Base-by-base conservation (phyloP, 2,113 vertebrate species). In the Leptocoma aspasia region DNA sequence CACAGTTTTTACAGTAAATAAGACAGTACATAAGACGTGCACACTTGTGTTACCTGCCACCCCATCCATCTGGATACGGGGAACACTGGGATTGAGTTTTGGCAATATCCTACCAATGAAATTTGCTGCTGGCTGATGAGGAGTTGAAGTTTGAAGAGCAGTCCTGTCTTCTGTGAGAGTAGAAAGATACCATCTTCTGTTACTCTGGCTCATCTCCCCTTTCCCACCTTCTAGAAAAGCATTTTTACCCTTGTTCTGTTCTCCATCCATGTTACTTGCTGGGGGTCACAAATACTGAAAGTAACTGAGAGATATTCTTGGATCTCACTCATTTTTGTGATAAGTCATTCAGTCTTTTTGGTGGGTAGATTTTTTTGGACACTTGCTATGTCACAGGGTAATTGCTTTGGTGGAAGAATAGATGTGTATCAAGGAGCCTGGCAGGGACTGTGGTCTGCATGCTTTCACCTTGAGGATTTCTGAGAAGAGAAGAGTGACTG, bases 371-470 rank as follows among this genome's bases (percentile, higher is more conserved):
- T 54, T 76, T 79, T 68, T 42, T 60, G 9, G 16, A 16, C 37
- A 45, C 18, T 65, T 66, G 13, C 12, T 42, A 19, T 0, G 3
- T 59, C 27, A 28, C 1, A 0, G 9, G 6, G 10, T 18, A 37
- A 49, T 57, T 71, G 22, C 7, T 37, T 57, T 30, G 8, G 5
- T 73, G 37, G 31, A 72, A 44, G 53, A 80, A 61, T 2, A 71
- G 49, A 27, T 42, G 33, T 22, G 18, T 23, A 39, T n/a, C 33
- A 64, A 39, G n/a, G 45, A 80, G 8, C 5, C 33, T 72, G 33
- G 21, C 26, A 71, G 47, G 56, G 17, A 41, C 6, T n/a, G 33
- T 50, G 26, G 17, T 71, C 15, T 59, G 8, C 11, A 45, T 21
- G 5, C 10, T 69, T 23, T 83, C 1, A 2, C 22, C 35, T 49